These are phyloP conservation scores for Ditula angustiorana DNA, from an alignment of 2,888 invertebrate species.

Conservation along the genomic window DNA sequence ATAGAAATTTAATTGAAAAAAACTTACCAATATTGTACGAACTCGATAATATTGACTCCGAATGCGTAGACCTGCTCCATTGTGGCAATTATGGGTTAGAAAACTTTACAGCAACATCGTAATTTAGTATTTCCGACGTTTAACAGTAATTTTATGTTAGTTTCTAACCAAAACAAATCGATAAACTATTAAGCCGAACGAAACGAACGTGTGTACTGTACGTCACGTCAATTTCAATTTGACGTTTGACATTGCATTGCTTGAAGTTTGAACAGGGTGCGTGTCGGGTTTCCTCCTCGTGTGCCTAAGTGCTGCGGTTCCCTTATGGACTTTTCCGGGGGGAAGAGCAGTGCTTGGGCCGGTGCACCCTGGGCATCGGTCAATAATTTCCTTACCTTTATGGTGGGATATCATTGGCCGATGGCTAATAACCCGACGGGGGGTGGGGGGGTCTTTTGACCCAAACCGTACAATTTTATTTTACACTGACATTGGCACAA, in stretches of 20 bases:
- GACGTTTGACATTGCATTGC: not conserved
- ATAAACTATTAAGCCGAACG: constrained; percentile 15
- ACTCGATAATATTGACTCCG: constrained; percentile 65
- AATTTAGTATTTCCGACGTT: constrained; percentile 16
- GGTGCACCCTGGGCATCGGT: no score
- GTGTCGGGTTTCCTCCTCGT: no score
- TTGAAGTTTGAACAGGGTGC: no score
- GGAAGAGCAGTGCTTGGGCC: no score
- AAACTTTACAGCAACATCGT: constrained; percentile 23
- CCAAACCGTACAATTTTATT: no score
- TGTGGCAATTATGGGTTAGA: constrained; percentile 28
- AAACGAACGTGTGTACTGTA: not conserved
- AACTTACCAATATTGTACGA: constrained; percentile 66
- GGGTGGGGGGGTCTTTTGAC: no score
- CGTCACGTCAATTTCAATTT: not conserved
- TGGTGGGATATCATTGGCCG: no score
- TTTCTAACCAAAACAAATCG: constrained; percentile 36
- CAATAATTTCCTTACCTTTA: no score
- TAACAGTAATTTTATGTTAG: constrained; percentile 23
- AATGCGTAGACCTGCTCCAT: constrained; percentile 75
- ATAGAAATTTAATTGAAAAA: constrained; percentile 33
- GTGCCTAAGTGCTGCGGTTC: no score
- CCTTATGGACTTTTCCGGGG: no score
- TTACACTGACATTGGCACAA: no score
- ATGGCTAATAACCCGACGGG: no score